Evolutionary conservation across 2,113 vertebrate genomes (phyloP), one percentile per base, ranked within the genome.

Genomic region (Poecilia latipinna): DNA sequence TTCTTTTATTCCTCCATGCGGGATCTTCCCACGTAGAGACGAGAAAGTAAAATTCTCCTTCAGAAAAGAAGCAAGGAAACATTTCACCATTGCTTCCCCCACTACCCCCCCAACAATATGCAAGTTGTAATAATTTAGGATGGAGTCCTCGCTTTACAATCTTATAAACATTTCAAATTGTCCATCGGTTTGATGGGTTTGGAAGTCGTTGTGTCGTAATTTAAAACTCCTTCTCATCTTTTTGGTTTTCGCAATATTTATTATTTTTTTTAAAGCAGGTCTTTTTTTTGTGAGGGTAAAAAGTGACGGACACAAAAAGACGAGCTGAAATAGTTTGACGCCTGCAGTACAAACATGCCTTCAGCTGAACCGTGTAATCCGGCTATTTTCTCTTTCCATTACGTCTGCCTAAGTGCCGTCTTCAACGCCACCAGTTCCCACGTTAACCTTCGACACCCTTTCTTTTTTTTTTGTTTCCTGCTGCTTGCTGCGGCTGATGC

Each of bases 361-460:
- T 78, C 62, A 83, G 61, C 62, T 77, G 74, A 75, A 83, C 60
- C 83, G 65, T 86, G 78, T 89, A 89, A 91, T 93, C 89, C 86
- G 78, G 57, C 78, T 87, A 69, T 89, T 88, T 83, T 78, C 48
- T 76, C 48, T 82, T 42, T 39, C 78, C 69, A 70, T 76, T 87
- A 64, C 65, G 44, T 84, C 80, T 85, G 70, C 80, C 79, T 82
- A 82, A 88, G 83, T 79, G 79, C n/a, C 31, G 82, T 80, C 81
- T 77, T 70, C 67, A 71, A 74, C 32, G 77, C 74, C 51, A 31
- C 79, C 22, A 37, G 84, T 89, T 88, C 77, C 87, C 15, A 71
- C 75, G 82, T 60, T 71, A 63, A 82, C 83, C 90, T 88, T 83
- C 51, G 24, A 26, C 76, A 22, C 35, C 63, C 75, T 83, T 68